phyloP scores from a whole-genome alignment of 2,888 invertebrate species.

The Drosophila ustulata region DNA sequence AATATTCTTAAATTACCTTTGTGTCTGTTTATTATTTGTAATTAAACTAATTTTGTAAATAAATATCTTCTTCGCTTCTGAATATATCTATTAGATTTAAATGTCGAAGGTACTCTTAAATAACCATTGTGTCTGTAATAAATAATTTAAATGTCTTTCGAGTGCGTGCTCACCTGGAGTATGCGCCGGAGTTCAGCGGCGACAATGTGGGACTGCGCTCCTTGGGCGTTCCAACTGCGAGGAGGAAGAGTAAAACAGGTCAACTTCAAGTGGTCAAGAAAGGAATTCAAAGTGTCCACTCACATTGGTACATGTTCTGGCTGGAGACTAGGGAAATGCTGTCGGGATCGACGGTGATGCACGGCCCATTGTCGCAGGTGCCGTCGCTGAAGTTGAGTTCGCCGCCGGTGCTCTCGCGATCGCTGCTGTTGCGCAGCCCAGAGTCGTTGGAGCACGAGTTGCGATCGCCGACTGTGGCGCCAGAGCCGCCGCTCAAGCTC shows the following conservation, averaged over 20 bases:
- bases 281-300: too few species aligned
- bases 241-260: not conserved
- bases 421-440: slow-evolving; percentile 92
- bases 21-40: too few species aligned
- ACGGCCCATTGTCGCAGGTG: slow-evolving; percentile 85
- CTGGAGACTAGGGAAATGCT: slow-evolving; percentile 85
- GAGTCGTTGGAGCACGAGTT: slow-evolving; percentile 95
- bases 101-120: too few species aligned
- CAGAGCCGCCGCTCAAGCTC: slow-evolving; percentile 83
- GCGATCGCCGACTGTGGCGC: slow-evolving; percentile 88
- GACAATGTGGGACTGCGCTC: slow-evolving; percentile 94
- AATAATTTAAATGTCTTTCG: not conserved
- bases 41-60: too few species aligned
- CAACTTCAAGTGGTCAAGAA: not conserved
- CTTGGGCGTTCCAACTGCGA: slow-evolving; percentile 91
- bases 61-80: too few species aligned
- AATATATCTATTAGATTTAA: too few species aligned
- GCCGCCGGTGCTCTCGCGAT: slow-evolving; percentile 91
- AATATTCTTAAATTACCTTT: too few species aligned
- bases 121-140: too few species aligned
- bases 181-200: slow-evolving; percentile 91
- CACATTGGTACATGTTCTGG: slow-evolving; percentile 85
- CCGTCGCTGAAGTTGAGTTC: slow-evolving; percentile 92
- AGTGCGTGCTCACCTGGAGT: slow-evolving; percentile 87
- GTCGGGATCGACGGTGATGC: slow-evolving; percentile 85